Base-by-base conservation (phyloP, 2,888 invertebrate genomes). In the Cheiracanthium punctorium region DNA sequence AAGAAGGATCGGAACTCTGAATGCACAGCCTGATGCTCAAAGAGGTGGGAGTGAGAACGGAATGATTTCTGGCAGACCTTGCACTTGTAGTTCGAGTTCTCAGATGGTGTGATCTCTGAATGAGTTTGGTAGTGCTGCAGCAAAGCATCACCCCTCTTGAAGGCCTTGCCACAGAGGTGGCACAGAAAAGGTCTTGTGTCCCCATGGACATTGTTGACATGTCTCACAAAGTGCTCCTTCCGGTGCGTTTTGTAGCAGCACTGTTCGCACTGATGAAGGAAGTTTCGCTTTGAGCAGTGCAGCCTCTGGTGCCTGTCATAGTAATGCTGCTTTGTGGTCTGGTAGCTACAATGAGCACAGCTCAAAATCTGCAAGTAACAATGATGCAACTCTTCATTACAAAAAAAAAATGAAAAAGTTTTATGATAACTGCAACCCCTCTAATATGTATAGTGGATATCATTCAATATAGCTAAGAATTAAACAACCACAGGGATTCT, bases 131-230 rank as follows among this genome's bases (percentile, higher is more conserved):
- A 90, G 88, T 93, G 93, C 30, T 92, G 92, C 76, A 92, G 92
- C 0, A 93, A 90, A 0, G 93, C 92, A 89, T 93, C 93, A 5
- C 92, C 91, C 64, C 93, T 91, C 89, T 93, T 93, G 89, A 93
- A 93, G 8, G 92, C 92, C 89, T 92, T 92, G 2, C 93, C 93
- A 90, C 93, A 93, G 0, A 92, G 88, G 74, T 93, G 93, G 91
- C 93, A 93, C 37, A 93, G 91, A 84, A 92, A 93, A 0, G 93
- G 93, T n/a, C 93, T 90, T 43, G 91, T 90, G 85, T 92, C 91
- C n/a, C 91, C 91, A 89, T 93, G 93, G 8, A 93, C 93, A 88
- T 92, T 92, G 65, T 92, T 92, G 2, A 91, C 89, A 85, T 92
- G 92, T 1, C 92, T 89, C 5, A 90, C 88, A 75, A 90, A 91